Conservation (phyloP, 2,113 vertebrate genomes). For the Lepus timidus region DNA sequence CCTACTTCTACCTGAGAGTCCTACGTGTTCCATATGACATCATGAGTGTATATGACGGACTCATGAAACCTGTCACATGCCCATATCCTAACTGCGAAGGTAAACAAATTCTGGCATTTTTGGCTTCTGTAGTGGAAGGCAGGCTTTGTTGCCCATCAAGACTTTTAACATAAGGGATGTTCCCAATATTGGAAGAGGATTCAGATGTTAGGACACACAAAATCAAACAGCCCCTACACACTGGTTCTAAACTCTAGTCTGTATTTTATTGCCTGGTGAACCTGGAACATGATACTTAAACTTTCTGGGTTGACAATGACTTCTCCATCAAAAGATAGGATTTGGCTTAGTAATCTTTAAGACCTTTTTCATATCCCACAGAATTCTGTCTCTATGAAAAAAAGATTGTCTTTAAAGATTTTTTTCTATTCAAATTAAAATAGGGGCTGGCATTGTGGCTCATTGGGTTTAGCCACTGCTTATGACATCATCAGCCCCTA, state of each 20-base stretch:
- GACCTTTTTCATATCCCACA: background rate
- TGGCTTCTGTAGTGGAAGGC: background rate
- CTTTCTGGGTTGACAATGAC: slow-evolving; percentile 31
- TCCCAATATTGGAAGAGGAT: slow-evolving; percentile 9
- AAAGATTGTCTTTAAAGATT: slow-evolving; percentile 31
- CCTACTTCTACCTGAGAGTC: background rate
- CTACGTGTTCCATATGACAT: background rate
- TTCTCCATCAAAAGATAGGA: slow-evolving; percentile 23
- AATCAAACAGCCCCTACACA: background rate
- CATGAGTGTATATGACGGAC: background rate
- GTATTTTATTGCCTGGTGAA: background rate
- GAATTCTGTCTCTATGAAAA: slow-evolving; percentile 59
- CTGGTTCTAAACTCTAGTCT: background rate
- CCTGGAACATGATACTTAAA: slow-evolving; percentile 21
- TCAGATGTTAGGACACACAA: background rate
- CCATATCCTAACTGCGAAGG: background rate
- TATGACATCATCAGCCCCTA: too few relatives aligned
- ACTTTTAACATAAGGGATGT: slow-evolving; percentile 3
- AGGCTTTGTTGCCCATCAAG: background rate
- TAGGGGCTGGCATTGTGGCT: background rate
- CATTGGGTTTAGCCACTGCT: too few relatives aligned
- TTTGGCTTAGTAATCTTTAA: slow-evolving; percentile 35
- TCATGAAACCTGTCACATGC: slow-evolving; percentile 11
- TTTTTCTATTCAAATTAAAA: slow-evolving; percentile 56
- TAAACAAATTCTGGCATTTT: slow-evolving; percentile 47